phyloP scores from a whole-genome alignment of 2,113 vertebrate species.

The Vulpes lagopus region DNA sequence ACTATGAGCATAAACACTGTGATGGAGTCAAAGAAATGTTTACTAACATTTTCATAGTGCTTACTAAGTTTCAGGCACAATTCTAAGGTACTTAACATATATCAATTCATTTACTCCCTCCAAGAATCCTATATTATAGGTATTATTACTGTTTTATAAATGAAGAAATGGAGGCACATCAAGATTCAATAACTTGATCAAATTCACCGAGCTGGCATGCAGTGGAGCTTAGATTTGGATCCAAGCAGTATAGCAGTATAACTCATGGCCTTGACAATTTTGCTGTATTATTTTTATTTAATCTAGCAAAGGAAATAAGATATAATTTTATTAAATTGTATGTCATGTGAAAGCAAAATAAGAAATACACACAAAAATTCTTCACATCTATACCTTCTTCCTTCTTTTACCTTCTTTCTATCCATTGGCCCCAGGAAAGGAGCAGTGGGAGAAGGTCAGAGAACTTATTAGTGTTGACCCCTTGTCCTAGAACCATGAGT shows the following conservation, averaged over 20 bases:
- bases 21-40: background rate
- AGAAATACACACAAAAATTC: background rate
- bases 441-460: background rate
- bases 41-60: background rate
- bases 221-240: background rate
- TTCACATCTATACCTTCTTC: background rate
- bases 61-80: background rate
- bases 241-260: background rate
- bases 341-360: background rate
- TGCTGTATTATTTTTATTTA: conserved; percentile 17
- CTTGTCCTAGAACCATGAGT: conserved; percentile 65
- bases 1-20: background rate
- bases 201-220: background rate
- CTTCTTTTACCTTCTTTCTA: background rate
- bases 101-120: background rate
- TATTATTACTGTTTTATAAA: background rate
- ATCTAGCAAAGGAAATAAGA: conserved; percentile 7
- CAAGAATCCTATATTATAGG: background rate
- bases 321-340: conserved; percentile 26
- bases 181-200: background rate
- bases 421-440: background rate
- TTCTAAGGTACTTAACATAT: background rate
- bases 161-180: background rate
- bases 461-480: conserved; percentile 48
- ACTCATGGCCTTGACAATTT: background rate